Base-by-base conservation (phyloP, 2,797 vertebrate species). In the Delichon dasypus region DNA sequence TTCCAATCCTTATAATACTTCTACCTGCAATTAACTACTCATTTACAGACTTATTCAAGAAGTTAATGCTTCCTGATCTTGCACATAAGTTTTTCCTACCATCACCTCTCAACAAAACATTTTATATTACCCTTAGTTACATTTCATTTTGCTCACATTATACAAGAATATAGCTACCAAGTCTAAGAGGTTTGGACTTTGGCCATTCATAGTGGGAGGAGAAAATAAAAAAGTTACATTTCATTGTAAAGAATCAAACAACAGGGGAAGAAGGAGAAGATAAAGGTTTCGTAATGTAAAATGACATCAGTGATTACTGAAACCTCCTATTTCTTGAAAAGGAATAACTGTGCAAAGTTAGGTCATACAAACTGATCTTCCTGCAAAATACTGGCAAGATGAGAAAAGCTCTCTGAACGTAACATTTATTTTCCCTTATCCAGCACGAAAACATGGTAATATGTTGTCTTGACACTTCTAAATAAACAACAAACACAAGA, bases 191-290 rank as follows among this genome's bases (percentile, higher is more conserved):
- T 86, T 95, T 74, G 66, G 34, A 72, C 38, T 89, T 88, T 3
- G 27, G 7, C 4, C 79, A 75, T 77, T 72, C 30, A 8, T 23
- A 44, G 17, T 5, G 14, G 64, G 86, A 86, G 15, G 7, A 61
- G 16, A 84, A 85, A 83, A 55, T 9, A 16, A 16, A 80, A 79
- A 64, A 13, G 1, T 5, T 61, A 9, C 5, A 54, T 67, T 72
- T 86, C 8, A 30, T 66, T 75, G 48, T 53, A 75, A 72, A 62
- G 25, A 19, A 13, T 85, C 22, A 72, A 61, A 51, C 12, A 65
- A 47, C 2, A 9, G 2, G 9, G 9, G 10, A 62, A 7, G 4
- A 9, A 36, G 5, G 5, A 17, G 1, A 16, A 50, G 9, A 42
- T 11, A 40, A 20, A 45, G 0, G 74, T 23, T 79, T 57, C 13